phyloP scores from a whole-genome alignment of 2,113 vertebrate genomes.

The Ictalurus punctatus region DNA sequence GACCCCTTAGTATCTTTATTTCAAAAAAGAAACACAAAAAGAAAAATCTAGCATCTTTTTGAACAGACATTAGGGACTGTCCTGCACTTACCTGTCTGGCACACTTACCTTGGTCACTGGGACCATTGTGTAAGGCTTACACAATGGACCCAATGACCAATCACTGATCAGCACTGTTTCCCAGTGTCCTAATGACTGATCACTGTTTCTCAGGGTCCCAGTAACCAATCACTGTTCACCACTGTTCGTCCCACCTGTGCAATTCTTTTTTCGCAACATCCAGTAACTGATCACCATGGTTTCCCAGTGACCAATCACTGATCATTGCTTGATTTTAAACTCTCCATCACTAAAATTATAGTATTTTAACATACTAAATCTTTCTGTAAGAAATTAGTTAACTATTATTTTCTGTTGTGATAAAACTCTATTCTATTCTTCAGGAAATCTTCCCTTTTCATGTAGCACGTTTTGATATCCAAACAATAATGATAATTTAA shows the following conservation, averaged over 20 bases:
- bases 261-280: background rate
- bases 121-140: background rate
- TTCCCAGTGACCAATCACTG: background rate
- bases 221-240: background rate
- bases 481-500: background rate
- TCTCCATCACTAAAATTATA: no score
- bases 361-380: background rate
- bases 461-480: background rate
- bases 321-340: background rate
- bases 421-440: background rate
- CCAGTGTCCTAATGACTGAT: background rate
- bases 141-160: no score
- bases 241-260: background rate
- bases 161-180: background rate
- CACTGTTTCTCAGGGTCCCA: background rate
- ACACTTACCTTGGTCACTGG: no score
- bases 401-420: background rate
- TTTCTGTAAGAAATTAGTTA: background rate
- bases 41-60: background rate
- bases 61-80: background rate
- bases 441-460: background rate
- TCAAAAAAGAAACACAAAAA: background rate
- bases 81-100: background rate
- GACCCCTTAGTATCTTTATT: background rate
- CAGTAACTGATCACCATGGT: no score